phyloP scores from a whole-genome alignment of 2,888 invertebrate species.

The Phymatocera aterrima region DNA sequence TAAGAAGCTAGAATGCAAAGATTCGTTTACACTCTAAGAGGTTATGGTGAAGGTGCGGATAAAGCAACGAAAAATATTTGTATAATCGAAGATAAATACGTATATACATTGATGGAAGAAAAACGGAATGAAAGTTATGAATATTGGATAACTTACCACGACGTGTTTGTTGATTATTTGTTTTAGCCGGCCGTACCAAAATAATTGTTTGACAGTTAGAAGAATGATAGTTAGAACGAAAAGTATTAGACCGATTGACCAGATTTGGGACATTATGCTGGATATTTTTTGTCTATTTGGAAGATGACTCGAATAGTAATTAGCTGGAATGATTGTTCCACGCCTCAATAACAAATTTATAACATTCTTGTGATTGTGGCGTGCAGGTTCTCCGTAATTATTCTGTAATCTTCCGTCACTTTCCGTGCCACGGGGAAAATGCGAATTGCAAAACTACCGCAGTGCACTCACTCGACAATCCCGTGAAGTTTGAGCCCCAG shows the following conservation, averaged over 20 bases:
- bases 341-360: background rate
- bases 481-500: no score
- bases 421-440: no score
- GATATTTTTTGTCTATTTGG: background rate
- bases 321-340: background rate
- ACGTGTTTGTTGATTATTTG: slow-evolving; percentile 63
- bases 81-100: background rate
- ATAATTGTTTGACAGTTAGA: slow-evolving; percentile 53
- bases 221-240: slow-evolving; percentile 49
- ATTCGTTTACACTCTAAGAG: background rate
- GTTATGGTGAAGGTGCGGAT: background rate
- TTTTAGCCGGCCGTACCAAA: slow-evolving; percentile 54
- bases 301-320: background rate
- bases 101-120: no score
- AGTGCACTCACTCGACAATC: no score
- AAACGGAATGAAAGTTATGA: no score
- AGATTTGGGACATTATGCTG: slow-evolving; percentile 7
- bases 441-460: no score
- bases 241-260: slow-evolving; percentile 46
- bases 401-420: no score
- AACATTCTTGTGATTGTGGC: no score
- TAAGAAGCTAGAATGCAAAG: no score
- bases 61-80: background rate
- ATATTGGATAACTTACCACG: slow-evolving; percentile 55
- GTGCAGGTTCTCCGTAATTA: no score